Evolutionary conservation across 2,888 invertebrate genomes (phyloP), one percentile per base, ranked within the genome.

Genomic region (Trissoscelio sp.): DNA sequence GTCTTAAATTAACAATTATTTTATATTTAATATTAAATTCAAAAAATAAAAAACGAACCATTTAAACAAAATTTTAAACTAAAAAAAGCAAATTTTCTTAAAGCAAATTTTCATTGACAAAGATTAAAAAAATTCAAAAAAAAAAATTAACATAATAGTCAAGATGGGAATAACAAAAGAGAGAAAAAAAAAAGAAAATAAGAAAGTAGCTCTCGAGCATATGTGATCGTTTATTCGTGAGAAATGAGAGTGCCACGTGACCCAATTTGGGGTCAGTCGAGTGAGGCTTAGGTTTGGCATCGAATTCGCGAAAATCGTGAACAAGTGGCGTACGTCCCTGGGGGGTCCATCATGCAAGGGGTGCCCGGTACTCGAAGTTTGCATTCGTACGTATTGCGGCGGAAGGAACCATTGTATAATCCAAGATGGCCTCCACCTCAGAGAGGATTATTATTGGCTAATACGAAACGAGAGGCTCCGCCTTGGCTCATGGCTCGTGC

Each of bases 381-480:
- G 89, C 90, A 89, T 90, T 90, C 88, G 89, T 88, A 88, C 88
- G 88, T 87, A 89, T 89, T 87, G 89, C 88, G 85, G 89, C 90
- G 88, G 88, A 90, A 91, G 91, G 91, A 91, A 91, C 91, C 91
- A 91, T 91, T 91, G 91, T 91, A 92, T 92, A 91, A 91, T 89
- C 90, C 92, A 93, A 93, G 92, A 93, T 93, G 93, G 93, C 93
- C 92, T 91, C 93, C 91, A 91, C 89, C 89, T 92, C 91, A 88
- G 90, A 92, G 91, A 92, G 92, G 92, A 92, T 92, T 93, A 93
- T 93, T 93, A 93, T 93, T 93, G 93, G 93, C 92, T 92, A 92
- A 92, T 92, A 92, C 92, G 91, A 92, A 91, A 92, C 91, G 91
- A 92, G 92, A 91, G 91, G 92, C 93, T 92, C 93, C 93, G 93